Evolutionary conservation across 2,113 vertebrate species (phyloP), one percentile per base, ranked within the genome.

Genomic region (Diadophis punctatus): DNA sequence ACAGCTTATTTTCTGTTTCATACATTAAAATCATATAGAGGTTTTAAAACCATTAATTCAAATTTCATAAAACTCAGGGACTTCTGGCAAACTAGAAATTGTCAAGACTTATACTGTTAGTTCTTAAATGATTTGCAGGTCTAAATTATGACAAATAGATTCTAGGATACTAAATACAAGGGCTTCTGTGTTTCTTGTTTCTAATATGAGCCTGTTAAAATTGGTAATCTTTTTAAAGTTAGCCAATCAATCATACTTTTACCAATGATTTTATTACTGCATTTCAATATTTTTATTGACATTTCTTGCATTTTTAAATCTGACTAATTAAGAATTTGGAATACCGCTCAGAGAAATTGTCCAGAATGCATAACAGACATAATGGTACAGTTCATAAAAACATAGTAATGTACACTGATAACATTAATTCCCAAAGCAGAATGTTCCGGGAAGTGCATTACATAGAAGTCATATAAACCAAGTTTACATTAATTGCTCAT

Each of bases 381-480:
- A 91, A 51, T 86, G 88, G 87, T 56, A 58, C 84, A 51, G 18
- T 22, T 48, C 58, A 94, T 34, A 92, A 80, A 93, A 80, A 90
- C 58, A 53, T 12, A 87, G 68, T 87, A 92, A 85, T 1, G 23
- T 90, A 84, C 90, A 93, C 22, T 68, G 88, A 88, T 86, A 87
- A 60, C 0, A 63, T 68, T 12, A 52, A 25, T 87, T 68, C 85
- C 56, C 30, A 87, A 51, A 87, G 27, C 27, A 60, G 48, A 34
- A 12, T 86, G 30, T 34, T 52, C n/a, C 25, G 51, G 11, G 90
- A 16, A 8, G 20, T 25, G 48, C 20, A 14, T 87, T 51, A 18
- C 25, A 52, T 39, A 87, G 3, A 51, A 52, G 25, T 91, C 46
- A 39, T 51, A 39, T 51, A 30, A 52, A 11, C 56, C 46, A 51